Base-by-base conservation (phyloP, 2,113 vertebrate species). In the Candoia aspera region DNA sequence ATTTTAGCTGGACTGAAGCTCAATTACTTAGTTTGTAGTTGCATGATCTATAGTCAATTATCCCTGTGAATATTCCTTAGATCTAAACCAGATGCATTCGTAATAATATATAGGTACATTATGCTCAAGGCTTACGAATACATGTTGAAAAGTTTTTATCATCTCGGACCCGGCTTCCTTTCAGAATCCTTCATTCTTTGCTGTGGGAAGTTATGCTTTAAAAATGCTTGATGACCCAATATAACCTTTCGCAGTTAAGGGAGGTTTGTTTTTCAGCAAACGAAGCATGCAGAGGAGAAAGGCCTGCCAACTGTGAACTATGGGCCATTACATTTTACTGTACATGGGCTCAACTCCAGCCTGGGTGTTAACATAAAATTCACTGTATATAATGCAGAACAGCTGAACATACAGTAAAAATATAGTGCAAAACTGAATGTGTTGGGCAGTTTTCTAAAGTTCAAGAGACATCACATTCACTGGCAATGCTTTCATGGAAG, bases 301-400 rank as follows among this genome's bases (percentile, higher is more conserved):
- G 11, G 33, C 37, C 89, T 97, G 97, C 97, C 97, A 97, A 94
- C 95, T 96, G 93, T 88, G 89, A 86, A 92, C 94, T 97, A 96
- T 68, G 93, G 95, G 91, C 95, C 97, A 96, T 97, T 97, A 96
- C 96, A 95, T 97, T 97, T 98, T 97, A 97, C 97, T 97, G 94
- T 95, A 96, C 94, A 84, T 95, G 97, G 96, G 96, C 96, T 89
- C 94, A 92, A 59, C 94, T 90, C 97, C 96, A 97, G 96, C 91
- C 91, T 96, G 94, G 94, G 95, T 95, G 95, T 96, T 97, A 96
- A 97, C 95, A 97, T 92, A 94, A 97, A 93, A 95, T 95, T 92
- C 92, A 95, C 96, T 96, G 96, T 91, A 93, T 93, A 96, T 94
- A 96, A 97, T 96, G 96, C 94, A 94, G 93, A 97, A 91, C 94